Conservation (phyloP, 2,113 vertebrate genomes). For the Pao palembangensis region DNA sequence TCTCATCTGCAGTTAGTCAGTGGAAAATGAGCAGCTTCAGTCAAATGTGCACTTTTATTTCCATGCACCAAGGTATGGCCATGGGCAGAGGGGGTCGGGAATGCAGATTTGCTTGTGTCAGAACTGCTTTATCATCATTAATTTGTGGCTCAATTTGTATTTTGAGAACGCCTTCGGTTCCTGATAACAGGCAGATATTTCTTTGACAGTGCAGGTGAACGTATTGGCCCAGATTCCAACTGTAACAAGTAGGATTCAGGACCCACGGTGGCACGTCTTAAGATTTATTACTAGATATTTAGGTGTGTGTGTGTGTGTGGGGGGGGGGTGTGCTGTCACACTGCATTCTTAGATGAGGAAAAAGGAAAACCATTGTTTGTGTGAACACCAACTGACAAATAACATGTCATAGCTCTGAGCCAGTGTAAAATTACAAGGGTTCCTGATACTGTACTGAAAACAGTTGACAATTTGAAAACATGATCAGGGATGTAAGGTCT, state of each 20-base stretch:
- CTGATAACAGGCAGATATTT: conserved; percentile 32
- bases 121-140: conserved; percentile 62
- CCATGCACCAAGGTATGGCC: not conserved
- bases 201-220: conserved; percentile 49
- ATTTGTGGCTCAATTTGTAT: conserved; percentile 45
- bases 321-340: conserved; percentile 29
- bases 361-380: conserved; percentile 26
- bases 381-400: conserved; percentile 39
- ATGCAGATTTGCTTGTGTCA: conserved; percentile 47
- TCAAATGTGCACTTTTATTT: conserved; percentile 33
- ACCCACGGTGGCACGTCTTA: conserved; percentile 36
- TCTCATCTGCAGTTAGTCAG: conserved; percentile 2
- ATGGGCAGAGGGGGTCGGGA: conserved; percentile 1
- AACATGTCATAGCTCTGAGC: conserved; percentile 10
- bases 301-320: conserved; percentile 2
- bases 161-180: conserved; percentile 34
- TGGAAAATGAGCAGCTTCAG: conserved; percentile 17
- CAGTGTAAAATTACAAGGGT: conserved; percentile 26
- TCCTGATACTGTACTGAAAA: not conserved
- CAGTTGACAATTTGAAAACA: too few relatives aligned
- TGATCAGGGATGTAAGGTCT: conserved; percentile 13
- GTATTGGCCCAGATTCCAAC: conserved; percentile 36
- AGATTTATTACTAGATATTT: conserved; percentile 47
- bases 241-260: conserved; percentile 39
- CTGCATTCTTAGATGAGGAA: conserved; percentile 35